Evolutionary conservation across 2,113 vertebrate genomes (phyloP).

Genomic region (Xerus inauris): DNA sequence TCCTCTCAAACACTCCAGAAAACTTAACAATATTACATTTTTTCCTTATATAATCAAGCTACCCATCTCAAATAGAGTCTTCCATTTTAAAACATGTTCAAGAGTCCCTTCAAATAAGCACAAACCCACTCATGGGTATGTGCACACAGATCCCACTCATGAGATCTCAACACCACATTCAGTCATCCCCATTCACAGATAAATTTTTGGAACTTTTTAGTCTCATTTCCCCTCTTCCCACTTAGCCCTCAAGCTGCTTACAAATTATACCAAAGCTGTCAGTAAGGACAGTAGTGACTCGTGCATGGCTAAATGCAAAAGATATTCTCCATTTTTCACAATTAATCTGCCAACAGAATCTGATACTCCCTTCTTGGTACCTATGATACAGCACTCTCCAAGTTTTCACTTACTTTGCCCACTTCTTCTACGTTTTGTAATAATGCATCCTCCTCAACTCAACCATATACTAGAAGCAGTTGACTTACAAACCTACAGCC

Average conservation of each 20-base stretch:
- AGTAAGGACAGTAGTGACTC: not conserved
- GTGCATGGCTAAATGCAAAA: not conserved
- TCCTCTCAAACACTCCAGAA: not conserved
- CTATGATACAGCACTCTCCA: not conserved
- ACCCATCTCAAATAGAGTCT: not conserved
- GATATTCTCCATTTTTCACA: not conserved
- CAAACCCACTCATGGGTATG: not conserved
- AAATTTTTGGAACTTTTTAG: slow-evolving; percentile 34
- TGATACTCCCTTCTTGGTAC: not conserved
- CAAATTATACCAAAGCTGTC: slow-evolving; percentile 45
- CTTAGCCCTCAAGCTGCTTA: slow-evolving; percentile 31
- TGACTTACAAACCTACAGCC: not conserved
- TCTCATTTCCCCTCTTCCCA: slow-evolving; percentile 12
- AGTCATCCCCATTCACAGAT: not conserved
- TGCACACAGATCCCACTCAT: not conserved
- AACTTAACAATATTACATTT: not conserved
- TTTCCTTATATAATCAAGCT: slow-evolving; percentile 7
- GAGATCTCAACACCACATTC: not conserved
- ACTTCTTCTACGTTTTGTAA: not conserved
- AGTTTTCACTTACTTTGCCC: not conserved
- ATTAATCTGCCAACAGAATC: not conserved
- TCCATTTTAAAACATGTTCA: slow-evolving; percentile 17
- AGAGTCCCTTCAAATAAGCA: not conserved
- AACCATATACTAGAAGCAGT: not conserved
- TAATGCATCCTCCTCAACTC: not conserved